Evolutionary conservation across 2,113 vertebrate species (phyloP), one percentile per base, ranked within the genome.

Genomic region (Centropristis striata): DNA sequence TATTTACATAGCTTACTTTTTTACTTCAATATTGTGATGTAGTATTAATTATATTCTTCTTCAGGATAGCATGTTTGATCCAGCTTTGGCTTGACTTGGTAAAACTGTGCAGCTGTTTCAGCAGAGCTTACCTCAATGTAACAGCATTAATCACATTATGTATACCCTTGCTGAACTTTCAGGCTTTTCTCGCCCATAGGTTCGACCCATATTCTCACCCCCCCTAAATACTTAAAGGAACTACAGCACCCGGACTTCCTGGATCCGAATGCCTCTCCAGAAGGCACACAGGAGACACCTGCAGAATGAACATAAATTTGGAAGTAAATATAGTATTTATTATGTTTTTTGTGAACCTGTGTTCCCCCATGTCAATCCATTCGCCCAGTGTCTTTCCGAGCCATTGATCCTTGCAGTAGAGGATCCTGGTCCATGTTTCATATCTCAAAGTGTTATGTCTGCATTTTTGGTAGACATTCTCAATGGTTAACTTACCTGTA

Each of bases 231-330:
- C 95, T 95, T 99, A 89, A 97, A 96, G 96, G 97, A 98, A 92
- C 96, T 99, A 89, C 97, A 98, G 94, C 98, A 99, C 95, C 95
- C 96, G 88, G 98, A 99, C 96, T 99, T 99, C 96, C 91, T 97
- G 94, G 98, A 99, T 93, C 97, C 97, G 80, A 97, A 95, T 87
- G 94, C 96, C 89, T 95, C 95, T 91, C 95, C 97, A 91, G 98
- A 99, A 93, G 96, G 28, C 28, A 92, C 64, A 0, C 85, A 87
- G 51, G 85, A 91, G 61, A 49, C 84, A 4, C 71, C 86, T 28
- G 80, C 60, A 49, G 70, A 92, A 14, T 91, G 71, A 92, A 80
- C 55, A 71, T 20, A 60, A 4, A 0, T 51, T 53, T 72, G 41
- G 39, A 86, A 70, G 91, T 85, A 88, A 91, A 92, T 79, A 58